Percentiles rank a stretch among this genome's conserved stretches.
Conservation (phyloP, 2,888 invertebrate species). For the Agrilus biguttatus region DNA sequence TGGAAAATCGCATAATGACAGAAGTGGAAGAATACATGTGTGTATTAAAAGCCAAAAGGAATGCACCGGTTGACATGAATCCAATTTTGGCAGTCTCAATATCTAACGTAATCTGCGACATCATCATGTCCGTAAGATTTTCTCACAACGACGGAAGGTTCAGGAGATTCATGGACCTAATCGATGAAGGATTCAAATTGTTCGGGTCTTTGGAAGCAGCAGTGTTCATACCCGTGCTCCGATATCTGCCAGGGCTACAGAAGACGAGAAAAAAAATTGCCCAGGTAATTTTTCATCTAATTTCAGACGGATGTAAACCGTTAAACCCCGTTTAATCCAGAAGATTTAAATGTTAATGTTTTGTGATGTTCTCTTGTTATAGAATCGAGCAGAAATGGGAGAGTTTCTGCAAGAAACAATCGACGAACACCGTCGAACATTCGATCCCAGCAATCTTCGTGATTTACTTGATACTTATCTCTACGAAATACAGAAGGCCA, state of each 20-base stretch:
- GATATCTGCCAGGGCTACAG: constrained; percentile 41
- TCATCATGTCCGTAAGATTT: constrained; percentile 81
- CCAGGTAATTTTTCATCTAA: constrained; percentile 25
- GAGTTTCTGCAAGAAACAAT: constrained; percentile 71
- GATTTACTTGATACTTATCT: constrained; percentile 80
- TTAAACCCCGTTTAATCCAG: too few species aligned
- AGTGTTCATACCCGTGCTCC: constrained; percentile 70
- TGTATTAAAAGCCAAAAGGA: constrained; percentile 46
- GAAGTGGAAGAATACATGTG: constrained; percentile 65
- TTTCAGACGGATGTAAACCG: too few species aligned
- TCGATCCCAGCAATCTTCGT: constrained; percentile 59
- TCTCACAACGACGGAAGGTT: constrained; percentile 63
- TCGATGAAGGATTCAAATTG: constrained; percentile 81
- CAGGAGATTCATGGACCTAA: constrained; percentile 65
- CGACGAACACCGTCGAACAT: constrained; percentile 63
- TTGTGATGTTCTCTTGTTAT: constrained; percentile 10
- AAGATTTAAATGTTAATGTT: not conserved
- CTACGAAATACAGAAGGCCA: constrained; percentile 70
- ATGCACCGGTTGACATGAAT: constrained; percentile 59
- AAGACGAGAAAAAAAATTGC: constrained; percentile 39
- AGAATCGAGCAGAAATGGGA: constrained; percentile 75
- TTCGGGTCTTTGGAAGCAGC: constrained; percentile 72
- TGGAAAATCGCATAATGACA: constrained; percentile 72
- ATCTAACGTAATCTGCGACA: constrained; percentile 81
- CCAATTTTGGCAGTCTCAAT: constrained; percentile 66